Evolutionary conservation across 2,888 invertebrate genomes (phyloP), one percentile per base, ranked within the genome.

Genomic region (Nemapogon koenigi): DNA sequence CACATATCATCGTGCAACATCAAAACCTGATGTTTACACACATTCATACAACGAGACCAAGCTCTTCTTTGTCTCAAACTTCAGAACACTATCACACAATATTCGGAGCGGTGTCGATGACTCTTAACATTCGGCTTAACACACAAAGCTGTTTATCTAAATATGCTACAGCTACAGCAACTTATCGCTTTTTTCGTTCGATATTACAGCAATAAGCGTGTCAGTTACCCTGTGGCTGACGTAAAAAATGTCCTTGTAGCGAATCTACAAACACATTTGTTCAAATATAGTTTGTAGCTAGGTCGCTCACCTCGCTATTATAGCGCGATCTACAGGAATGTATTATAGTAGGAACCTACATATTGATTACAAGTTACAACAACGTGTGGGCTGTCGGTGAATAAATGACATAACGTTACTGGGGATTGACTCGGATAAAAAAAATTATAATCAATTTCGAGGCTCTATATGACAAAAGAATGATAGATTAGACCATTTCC

Each of bases 161-260:
- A n/a, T n/a, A n/a, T n/a, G n/a, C n/a, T n/a, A n/a, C n/a, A n/a
- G n/a, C n/a, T n/a, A n/a, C n/a, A n/a, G n/a, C n/a, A n/a, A n/a
- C n/a, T 33, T 33, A 33, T 33, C 19, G 11, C 2, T 18, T 19
- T n/a, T n/a, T 33, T 33, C 19, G 19, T 33, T 19, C 19, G 19
- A 33, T 17, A 19, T 19, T 14, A 16, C 22, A 22, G 6, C n/a
- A n/a, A 22, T 14, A 26, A 33, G 37, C 35, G 43, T 43, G 42
- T 35, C 39, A 56, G 60, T 59, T 57, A 58, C 52, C 54, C 52
- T 43, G 51, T 48, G 50, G 18, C 33, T 72, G 73, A 73, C 72
- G 73, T 64, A 69, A 73, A 62, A 54, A 36, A 47, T 55, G 73
- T 70, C 73, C 75, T 75, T 75, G 73, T 52, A 59, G 57, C 59